A percentile compares a stretch with the other conserved stretches of the same genome.
These are phyloP conservation scores for Eupeodes latifasciatus DNA, from an alignment of 2,888 invertebrate genomes.

Conservation along the genomic window DNA sequence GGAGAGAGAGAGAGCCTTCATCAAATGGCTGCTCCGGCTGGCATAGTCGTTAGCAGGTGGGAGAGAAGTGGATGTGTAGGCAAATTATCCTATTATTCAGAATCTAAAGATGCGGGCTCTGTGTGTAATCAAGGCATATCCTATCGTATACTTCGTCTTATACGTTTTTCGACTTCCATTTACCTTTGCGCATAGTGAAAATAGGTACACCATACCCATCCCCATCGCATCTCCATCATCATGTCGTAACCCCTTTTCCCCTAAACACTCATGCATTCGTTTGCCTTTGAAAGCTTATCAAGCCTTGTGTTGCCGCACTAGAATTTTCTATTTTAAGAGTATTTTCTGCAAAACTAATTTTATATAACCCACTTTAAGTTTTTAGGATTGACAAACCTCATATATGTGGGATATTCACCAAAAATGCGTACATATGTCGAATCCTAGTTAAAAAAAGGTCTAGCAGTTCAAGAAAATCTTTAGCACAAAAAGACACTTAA, in stretches of 20 bases:
- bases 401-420: no score
- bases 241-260: not conserved
- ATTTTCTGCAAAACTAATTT: no score
- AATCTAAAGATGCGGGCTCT: conserved; percentile 71
- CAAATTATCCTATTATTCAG: conserved; percentile 71
- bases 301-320: conserved; percentile 5
- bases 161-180: conserved; percentile 57
- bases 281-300: conserved; percentile 60
- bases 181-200: conserved; percentile 55
- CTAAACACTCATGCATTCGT: conserved; percentile 15
- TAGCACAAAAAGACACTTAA: no score
- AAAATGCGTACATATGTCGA: no score
- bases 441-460: no score
- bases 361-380: no score
- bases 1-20: conserved; percentile 25
- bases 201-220: not conserved
- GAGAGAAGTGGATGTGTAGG: conserved; percentile 43
- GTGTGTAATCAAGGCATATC: conserved; percentile 71
- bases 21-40: conserved; percentile 33
- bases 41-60: conserved; percentile 31
- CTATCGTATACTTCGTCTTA: conserved; percentile 30
- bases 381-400: no score
- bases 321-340: not conserved
- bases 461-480: no score
- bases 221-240: not conserved